Conservation (phyloP, 2,888 invertebrate species). For the Ashinkailepas kermadecensis region DNA sequence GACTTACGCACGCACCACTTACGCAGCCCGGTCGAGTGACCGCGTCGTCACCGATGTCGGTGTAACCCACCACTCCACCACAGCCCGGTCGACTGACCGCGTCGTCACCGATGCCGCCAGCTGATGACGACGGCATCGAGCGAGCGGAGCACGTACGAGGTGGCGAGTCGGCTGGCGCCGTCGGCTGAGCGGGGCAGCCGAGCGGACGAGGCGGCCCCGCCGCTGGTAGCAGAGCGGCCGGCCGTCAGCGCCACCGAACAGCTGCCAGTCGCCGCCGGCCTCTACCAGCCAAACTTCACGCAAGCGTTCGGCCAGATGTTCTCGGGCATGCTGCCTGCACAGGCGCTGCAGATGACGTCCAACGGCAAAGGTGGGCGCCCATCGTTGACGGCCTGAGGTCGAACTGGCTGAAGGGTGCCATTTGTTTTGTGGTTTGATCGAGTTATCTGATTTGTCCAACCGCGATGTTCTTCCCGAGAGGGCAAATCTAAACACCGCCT, state of each 20-base stretch:
- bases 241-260: background rate
- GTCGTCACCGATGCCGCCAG: background rate
- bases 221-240: background rate
- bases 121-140: background rate
- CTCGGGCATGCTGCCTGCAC: slow-evolving; percentile 1
- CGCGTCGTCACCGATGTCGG: too few relatives aligned
- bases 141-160: background rate
- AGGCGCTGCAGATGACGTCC: background rate
- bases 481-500: too few relatives aligned
- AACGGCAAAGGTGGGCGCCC: slow-evolving; percentile 22
- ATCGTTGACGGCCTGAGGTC: too few relatives aligned
- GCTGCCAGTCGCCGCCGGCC: background rate
- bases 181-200: background rate
- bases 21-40: too few relatives aligned
- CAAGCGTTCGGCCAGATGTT: slow-evolving; percentile 17
- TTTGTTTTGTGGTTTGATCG: too few relatives aligned
- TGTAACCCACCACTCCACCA: too few relatives aligned
- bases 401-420: too few relatives aligned
- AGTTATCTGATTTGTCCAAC: too few relatives aligned
- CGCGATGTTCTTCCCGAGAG: too few relatives aligned
- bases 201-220: background rate
- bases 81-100: background rate
- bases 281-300: slow-evolving; percentile 23
- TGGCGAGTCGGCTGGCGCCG: background rate
- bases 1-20: too few relatives aligned